Evolutionary conservation across 30 jellyfish, hydroid and myxozoan species (phyloP).

Genomic region (Hydractinia echinata): DNA sequence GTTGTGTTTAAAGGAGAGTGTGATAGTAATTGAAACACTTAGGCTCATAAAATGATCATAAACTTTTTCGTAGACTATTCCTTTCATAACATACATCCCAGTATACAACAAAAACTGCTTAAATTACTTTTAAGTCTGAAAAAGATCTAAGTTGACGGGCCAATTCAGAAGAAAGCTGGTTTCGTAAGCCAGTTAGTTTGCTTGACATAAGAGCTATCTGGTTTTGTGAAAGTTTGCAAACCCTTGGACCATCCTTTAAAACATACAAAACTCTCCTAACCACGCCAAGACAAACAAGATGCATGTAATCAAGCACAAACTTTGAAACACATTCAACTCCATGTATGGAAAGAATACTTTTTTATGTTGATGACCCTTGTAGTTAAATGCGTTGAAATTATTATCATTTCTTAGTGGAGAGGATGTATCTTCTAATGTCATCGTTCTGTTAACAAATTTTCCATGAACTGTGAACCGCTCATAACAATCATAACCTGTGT

Average conservation of each 20-base stretch:
- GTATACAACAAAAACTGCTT: background rate
- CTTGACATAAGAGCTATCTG: too few relatives aligned
- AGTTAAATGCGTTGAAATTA: background rate
- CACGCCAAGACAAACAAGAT: too few relatives aligned
- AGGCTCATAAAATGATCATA: constrained; percentile 3
- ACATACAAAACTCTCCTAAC: too few relatives aligned
- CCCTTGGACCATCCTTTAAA: too few relatives aligned
- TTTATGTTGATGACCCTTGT: background rate
- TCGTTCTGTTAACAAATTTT: background rate
- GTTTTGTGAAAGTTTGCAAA: too few relatives aligned
- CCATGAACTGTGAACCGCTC: constrained; percentile 2
- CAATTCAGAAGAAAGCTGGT: too few relatives aligned
- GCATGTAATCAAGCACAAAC: too few relatives aligned
- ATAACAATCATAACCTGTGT: background rate
- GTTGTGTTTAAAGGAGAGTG: background rate
- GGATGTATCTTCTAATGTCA: background rate
- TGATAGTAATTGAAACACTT: background rate
- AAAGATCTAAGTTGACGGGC: too few relatives aligned
- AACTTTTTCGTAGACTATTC: background rate
- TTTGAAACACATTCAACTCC: too few relatives aligned
- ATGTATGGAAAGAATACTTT: too few relatives aligned
- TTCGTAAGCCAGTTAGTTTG: too few relatives aligned
- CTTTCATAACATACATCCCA: constrained; percentile 13
- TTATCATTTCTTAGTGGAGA: background rate
- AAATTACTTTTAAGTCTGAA: too few relatives aligned